Percentiles rank a stretch among this genome's conserved stretches.
phyloP scores from a whole-genome alignment of 2,797 vertebrate species.

The Trichosurus vulpecula region DNA sequence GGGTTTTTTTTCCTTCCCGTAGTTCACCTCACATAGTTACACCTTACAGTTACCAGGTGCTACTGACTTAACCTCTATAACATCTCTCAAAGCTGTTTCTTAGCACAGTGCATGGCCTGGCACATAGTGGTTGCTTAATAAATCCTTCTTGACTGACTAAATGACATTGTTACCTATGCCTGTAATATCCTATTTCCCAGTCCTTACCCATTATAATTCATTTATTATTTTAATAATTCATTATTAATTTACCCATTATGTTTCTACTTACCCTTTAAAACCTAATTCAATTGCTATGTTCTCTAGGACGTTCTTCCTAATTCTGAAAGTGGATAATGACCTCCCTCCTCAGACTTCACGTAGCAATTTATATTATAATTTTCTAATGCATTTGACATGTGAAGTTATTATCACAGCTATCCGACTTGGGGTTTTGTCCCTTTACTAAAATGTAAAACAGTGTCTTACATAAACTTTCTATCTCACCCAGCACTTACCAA shows the following conservation, averaged over 20 bases:
- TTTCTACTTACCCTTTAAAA: not conserved
- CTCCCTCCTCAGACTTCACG: not conserved
- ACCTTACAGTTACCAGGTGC: not conserved
- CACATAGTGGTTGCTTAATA: not conserved
- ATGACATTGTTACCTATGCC: not conserved
- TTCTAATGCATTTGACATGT: not conserved
- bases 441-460: not conserved
- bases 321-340: not conserved
- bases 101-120: not conserved
- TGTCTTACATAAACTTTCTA: too few species aligned
- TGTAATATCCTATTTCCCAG: not conserved
- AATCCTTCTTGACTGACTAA: not conserved
- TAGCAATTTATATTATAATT: not conserved
- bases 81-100: not conserved
- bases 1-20: not conserved
- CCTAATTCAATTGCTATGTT: not conserved
- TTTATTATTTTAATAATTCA: too few species aligned
- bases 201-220: not conserved
- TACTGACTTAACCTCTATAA: not conserved
- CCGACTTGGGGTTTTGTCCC: not conserved
- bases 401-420: not conserved
- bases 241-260: not conserved
- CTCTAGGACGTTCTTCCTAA: not conserved
- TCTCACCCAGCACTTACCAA: not conserved
- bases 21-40: not conserved